Conservation (phyloP, 2,113 vertebrate species). For the Bufo bufo region DNA sequence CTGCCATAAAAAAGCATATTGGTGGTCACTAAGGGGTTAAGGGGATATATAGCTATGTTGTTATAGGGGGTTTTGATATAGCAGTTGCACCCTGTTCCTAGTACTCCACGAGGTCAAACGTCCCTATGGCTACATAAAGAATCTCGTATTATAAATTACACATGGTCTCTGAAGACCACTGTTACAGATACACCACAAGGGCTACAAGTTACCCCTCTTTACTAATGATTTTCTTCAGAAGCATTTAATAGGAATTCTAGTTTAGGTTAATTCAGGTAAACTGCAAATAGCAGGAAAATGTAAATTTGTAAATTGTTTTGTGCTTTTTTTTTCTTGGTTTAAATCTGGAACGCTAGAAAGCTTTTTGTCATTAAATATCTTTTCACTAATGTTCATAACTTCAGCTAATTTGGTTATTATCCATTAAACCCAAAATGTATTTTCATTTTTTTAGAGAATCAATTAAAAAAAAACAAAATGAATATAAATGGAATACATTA, state of each 20-base stretch:
- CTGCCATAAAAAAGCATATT: too few relatives aligned
- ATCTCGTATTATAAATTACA: too few relatives aligned
- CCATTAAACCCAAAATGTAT: constrained; percentile 42
- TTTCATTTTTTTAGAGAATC: constrained; percentile 32
- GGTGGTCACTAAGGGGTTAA: too few relatives aligned
- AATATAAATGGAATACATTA: constrained; percentile 49
- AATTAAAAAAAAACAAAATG: constrained; percentile 51
- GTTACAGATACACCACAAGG: too few relatives aligned
- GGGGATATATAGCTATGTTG: too few relatives aligned
- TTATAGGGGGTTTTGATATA: too few relatives aligned
- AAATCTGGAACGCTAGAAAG: background rate
- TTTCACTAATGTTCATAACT: constrained; percentile 1
- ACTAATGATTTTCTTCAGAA: background rate
- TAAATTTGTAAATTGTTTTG: background rate
- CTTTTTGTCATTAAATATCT: constrained; percentile 35
- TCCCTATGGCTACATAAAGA: too few relatives aligned
- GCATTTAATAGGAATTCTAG: background rate
- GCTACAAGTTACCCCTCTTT: too few relatives aligned
- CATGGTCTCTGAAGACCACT: too few relatives aligned
- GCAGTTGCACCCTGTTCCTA: too few relatives aligned
- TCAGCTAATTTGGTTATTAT: constrained; percentile 36
- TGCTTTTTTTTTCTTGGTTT: background rate
- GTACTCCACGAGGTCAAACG: too few relatives aligned
- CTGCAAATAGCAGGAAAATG: background rate
- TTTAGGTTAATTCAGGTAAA: constrained; percentile 6